Conservation (phyloP, 2,888 invertebrate species). For the Julus scanicus region DNA sequence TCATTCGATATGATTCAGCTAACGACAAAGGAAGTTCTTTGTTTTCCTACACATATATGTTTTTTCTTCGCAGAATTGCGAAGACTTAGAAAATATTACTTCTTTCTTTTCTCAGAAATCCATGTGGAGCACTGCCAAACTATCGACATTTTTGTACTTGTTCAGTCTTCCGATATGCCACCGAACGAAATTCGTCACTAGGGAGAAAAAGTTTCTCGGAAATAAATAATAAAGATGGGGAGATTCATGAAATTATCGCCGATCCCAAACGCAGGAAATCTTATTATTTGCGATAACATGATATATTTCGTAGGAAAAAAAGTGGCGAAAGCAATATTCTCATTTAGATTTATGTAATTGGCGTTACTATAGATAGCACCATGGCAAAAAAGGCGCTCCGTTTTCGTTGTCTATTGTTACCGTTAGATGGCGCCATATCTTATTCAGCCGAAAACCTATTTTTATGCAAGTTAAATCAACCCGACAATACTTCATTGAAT, state of each 20-base stretch:
- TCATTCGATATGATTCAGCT: conserved; percentile 6
- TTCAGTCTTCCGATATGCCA: not conserved
- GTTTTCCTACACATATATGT: not conserved
- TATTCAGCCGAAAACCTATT: too few species aligned
- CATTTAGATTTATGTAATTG: too few species aligned
- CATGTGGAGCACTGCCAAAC: not conserved
- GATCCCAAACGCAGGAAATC: not conserved
- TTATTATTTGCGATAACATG: not conserved
- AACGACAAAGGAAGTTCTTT: not conserved
- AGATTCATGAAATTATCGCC: not conserved
- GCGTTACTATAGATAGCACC: too few species aligned
- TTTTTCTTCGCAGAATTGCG: conserved; percentile 12
- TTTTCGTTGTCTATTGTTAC: too few species aligned
- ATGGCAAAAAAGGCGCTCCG: too few species aligned
- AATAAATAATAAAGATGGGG: not conserved
- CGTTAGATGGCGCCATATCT: too few species aligned
- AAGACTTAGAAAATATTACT: not conserved
- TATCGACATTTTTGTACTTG: not conserved
- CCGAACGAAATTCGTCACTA: not conserved
- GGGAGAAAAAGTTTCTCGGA: not conserved
- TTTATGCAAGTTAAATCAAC: too few species aligned
- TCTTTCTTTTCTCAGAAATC: conserved; percentile 3
- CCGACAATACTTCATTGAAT: too few species aligned
- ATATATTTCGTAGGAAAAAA: too few species aligned
- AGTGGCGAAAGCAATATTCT: too few species aligned